Base-by-base conservation (phyloP, 2,797 vertebrate species). In the Dromococcyx pavoninus region DNA sequence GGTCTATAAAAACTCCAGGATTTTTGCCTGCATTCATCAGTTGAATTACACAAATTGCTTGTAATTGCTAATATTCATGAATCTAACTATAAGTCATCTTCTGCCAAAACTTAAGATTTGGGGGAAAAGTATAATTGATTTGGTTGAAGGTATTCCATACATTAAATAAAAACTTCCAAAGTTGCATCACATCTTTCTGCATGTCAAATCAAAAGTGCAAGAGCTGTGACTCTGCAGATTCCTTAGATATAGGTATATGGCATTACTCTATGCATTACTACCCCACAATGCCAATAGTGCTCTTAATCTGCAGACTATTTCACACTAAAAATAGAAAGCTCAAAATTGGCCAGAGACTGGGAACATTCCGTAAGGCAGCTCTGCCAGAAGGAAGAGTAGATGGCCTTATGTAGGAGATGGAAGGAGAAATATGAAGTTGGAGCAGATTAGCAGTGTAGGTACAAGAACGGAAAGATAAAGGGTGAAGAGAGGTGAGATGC, bases 121-220 rank as follows among this genome's bases (percentile, higher is more conserved):
- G 71, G 37, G 22, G 22, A 78, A 89, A 96, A 86, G 66, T 51
- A 60, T 27, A 95, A 48, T 5, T 70, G 7, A 54, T 89, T 86
- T 91, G 8, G 64, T 8, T 69, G 58, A 43, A 54, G 44, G 33
- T 77, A 81, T 74, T 58, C 6, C 18, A 43, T 37, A 14, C 8
- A 11, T 93, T 73, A 95, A 94, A 30, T n/a, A 90, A 53, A 35
- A 85, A 9, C 33, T 71, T 17, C 23, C 30, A 11, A 43, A 61
- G 32, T 58, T 88, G 28, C 35, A 83, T 21, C 1, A 0, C 35
- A 74, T 75, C 33, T 82, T 84, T 91, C 62, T 22, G 56, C 65
- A 75, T 9, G 44, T 80, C 25, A 84, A 93, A 91, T 70, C 70
- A 13, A 92, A 94, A 93, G n/a, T 75, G 2, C 48, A 89, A 71